Evolutionary conservation across 2,113 vertebrate species (phyloP), one percentile per base, ranked within the genome.

Genomic region (Carlito syrichta): DNA sequence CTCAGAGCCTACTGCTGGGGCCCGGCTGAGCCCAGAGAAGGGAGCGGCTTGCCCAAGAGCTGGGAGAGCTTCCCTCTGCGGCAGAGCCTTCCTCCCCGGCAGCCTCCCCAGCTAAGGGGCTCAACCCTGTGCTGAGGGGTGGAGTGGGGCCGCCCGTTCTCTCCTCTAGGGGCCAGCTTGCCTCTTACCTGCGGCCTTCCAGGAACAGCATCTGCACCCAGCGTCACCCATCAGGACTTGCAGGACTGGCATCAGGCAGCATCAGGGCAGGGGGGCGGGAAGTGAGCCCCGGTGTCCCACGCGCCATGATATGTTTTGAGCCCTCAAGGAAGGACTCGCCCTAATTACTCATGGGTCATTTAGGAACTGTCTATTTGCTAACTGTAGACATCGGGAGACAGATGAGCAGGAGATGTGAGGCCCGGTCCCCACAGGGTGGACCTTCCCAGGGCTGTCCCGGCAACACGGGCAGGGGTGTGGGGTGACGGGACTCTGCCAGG

Each of bases 221-320:
- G 54, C 23, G 11, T 9, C 38, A 12, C 0, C n/a, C 68, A 1
- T 0, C 9, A 40, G 54, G 54, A 79, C 8, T 0, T 4, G 43
- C 43, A 38, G 11, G 71, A n/a, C 43, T 32, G 2, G 48, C 0
- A 2, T 23, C 56, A 38, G 73, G 45, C 10, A 2, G 48, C 14
- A 32, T 30, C 62, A 6, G 38, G 40, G 40, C 10, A 0, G 6
- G 5, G 5, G 1, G 6, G 11, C 1, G 20, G 19, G 35, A 23
- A 52, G 9, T 25, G 1, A 2, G 30, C 25, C 43, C 73, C 19
- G 12, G 35, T 6, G 56, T 13, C 4, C 8, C 43, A 0, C 0
- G 30, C 16, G 9, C 43, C 10, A 0, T 0, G 14, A 48, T 12
- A 0, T 2, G 43, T 45, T 43, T 10, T 45, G 7, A 3, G 27